Percentiles rank a stretch among this genome's conserved stretches.
phyloP scores from a whole-genome alignment of 2,888 invertebrate genomes.

The Apodemia zela region DNA sequence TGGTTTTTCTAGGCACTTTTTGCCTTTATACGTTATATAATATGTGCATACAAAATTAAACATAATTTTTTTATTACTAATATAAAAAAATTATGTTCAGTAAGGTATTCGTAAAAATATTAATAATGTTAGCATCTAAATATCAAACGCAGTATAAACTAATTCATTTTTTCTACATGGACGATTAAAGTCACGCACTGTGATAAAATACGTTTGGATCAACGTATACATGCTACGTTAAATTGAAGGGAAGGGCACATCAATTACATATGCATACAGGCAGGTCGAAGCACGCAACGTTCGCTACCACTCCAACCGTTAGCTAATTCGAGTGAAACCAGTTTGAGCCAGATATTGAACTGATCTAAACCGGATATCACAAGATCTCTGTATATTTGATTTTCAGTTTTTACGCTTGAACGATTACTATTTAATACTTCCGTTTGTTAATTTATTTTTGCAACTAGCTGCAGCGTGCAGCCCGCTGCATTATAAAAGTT shows the following conservation, averaged over 20 bases:
- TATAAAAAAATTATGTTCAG: too few relatives aligned
- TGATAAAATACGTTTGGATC: constrained; percentile 39
- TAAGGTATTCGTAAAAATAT: too few relatives aligned
- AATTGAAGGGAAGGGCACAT: constrained; percentile 57
- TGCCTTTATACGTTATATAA: too few relatives aligned
- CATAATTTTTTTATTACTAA: too few relatives aligned
- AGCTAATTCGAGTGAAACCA: constrained; percentile 43
- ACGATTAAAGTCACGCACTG: constrained; percentile 35
- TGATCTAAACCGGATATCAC: constrained; percentile 40
- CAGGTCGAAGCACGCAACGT: constrained; percentile 49
- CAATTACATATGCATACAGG: constrained; percentile 61
- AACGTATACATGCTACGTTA: constrained; percentile 37
- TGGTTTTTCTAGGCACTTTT: too few relatives aligned
- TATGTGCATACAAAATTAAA: too few relatives aligned
- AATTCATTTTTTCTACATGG: constrained; percentile 22
- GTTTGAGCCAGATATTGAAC: constrained; percentile 37
- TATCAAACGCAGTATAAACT: constrained; percentile 9
- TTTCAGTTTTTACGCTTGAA: constrained; percentile 22
- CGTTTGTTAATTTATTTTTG: too few relatives aligned
- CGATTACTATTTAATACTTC: neutral
- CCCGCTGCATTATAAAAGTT: too few relatives aligned
- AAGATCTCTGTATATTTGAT: constrained; percentile 40
- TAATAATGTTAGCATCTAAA: too few relatives aligned
- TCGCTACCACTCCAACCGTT: constrained; percentile 42
- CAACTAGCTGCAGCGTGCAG: too few relatives aligned